Evolutionary conservation across 2,888 invertebrate genomes (phyloP), one percentile per base, ranked within the genome.

Genomic region (Baronia brevicornis): DNA sequence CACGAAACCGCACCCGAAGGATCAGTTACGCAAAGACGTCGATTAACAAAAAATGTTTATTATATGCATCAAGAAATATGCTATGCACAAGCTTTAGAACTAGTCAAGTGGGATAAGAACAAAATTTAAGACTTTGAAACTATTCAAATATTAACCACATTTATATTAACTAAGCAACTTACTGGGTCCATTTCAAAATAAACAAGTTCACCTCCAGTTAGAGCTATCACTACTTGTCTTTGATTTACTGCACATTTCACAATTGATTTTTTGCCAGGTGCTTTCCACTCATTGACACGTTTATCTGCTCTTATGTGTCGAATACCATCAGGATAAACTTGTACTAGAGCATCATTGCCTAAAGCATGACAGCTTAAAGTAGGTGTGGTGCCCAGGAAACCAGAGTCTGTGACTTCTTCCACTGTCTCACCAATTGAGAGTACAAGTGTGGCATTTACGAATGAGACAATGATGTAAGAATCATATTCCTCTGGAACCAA

Each of bases 321-420:
- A 59, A 99, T 98, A 31, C 99, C 99, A 67, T 98, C 98, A 0
- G 98, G 98, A 75, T 99, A 99, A 6, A 98, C 97, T 88, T 99
- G 99, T 1, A 99, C 97, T 11, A 99, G 84, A 1, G 98, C 97
- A 79, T 99, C 98, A 60, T 96, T 98, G 33, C 98, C 98, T 13
- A 99, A 88, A 17, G 98, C 95, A 5, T 97, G 96, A 78, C 99
- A 99, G 43, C 96, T 95, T n/a, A 99, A 85, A 0, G 99, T 99
- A 0, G 98, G 98, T 0, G 98, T 98, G 0, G 98, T 99, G 38
- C 98, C 98, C 57, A 99, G 86, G 74, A 99, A 99, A 23, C 99
- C 99, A 41, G 98, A 98, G 77, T 99, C 99, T 0, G 98, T 97
- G 11, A 99, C 99, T 91, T 99, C 99, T 79, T 99, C 99, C n/a